phyloP scores from a whole-genome alignment of 1,140 invertebrate species.

The Lordiphosa clarofinis region DNA sequence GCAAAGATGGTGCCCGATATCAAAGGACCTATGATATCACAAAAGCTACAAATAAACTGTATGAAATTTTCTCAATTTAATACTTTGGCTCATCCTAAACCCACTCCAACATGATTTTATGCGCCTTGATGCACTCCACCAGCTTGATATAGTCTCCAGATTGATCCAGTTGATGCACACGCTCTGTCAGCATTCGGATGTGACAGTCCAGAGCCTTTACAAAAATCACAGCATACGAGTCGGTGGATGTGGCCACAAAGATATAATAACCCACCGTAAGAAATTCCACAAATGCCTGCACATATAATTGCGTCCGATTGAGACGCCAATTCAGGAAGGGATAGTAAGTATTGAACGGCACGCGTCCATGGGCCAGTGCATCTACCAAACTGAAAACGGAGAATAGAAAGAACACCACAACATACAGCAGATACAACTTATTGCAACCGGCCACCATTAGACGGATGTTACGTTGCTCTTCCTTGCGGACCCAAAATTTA shows the following conservation, averaged over 20 bases:
- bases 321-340: conserved; percentile 37
- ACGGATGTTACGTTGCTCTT: conserved; percentile 24
- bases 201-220: conserved; percentile 28
- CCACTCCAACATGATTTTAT: conserved; percentile 49
- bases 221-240: conserved; percentile 30
- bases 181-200: conserved; percentile 27
- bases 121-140: conserved; percentile 52
- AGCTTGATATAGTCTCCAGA: conserved; percentile 8
- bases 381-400: conserved; percentile 25
- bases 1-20: conserved; percentile 56
- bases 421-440: conserved; percentile 29
- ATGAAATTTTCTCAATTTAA: background rate
- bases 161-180: conserved; percentile 17
- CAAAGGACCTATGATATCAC: conserved; percentile 35
- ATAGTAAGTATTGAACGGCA: conserved; percentile 38
- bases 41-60: conserved; percentile 28
- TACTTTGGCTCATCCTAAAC: background rate
- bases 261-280: conserved; percentile 31
- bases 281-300: conserved; percentile 29
- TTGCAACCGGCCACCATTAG: conserved; percentile 24
- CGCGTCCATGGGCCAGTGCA: conserved; percentile 23
- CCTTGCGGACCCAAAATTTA: conserved; percentile 12
- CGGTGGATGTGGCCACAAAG: conserved; percentile 29
- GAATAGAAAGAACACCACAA: conserved; percentile 22
- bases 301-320: conserved; percentile 15